Conservation (phyloP, 2,797 vertebrate genomes). For the Microctenopoma steveboyesi region DNA sequence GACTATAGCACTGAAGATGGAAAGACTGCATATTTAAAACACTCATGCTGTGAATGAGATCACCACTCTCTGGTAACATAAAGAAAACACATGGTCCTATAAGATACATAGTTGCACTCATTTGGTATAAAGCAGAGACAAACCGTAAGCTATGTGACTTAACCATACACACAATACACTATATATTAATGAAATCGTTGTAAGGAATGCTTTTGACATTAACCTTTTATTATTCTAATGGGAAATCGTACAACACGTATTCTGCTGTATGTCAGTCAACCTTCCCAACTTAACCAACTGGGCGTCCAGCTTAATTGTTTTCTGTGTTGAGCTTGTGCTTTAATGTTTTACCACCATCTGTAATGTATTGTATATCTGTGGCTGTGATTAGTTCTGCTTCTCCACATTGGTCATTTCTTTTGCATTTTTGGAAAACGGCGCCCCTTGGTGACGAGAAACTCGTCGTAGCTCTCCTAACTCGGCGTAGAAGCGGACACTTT, state of each 20-base stretch:
- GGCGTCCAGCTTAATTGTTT: neutral
- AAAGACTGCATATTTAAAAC: neutral
- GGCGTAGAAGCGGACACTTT: too few species aligned
- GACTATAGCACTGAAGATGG: neutral
- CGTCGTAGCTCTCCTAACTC: too few species aligned
- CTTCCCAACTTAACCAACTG: neutral
- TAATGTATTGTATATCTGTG: neutral
- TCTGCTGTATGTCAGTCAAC: neutral
- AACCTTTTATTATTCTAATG: too few species aligned
- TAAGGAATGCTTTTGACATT: too few species aligned
- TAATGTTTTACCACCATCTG: neutral
- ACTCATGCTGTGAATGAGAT: neutral
- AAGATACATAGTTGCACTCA: neutral
- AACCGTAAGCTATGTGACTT: neutral
- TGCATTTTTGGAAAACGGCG: constrained; percentile 1
- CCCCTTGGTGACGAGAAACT: neutral
- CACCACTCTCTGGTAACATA: too few species aligned
- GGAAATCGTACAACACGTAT: too few species aligned
- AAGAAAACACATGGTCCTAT: neutral
- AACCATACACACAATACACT: too few species aligned
- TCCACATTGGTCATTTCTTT: neutral
- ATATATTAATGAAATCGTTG: too few species aligned
- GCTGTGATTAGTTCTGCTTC: neutral
- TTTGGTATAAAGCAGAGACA: neutral
- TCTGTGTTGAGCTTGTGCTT: neutral